Base-by-base conservation (phyloP, 1,140 invertebrate genomes). In the Brachionus koreanus region DNA sequence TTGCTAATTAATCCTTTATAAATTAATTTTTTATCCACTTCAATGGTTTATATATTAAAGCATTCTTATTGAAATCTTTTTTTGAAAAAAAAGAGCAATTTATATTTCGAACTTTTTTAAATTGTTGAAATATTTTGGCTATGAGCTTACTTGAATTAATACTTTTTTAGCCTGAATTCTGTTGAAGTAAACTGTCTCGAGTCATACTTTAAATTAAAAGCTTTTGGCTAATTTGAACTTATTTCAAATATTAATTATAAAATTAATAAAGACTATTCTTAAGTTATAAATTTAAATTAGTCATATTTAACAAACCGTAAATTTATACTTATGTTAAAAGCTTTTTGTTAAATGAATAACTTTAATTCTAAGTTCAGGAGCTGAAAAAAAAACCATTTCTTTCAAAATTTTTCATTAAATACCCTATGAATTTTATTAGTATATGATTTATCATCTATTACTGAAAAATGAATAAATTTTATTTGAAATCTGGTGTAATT, bases 121-220 rank as follows among this genome's bases (percentile, higher is more conserved):
- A 19, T 57, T 57, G 49, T 57, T 57, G 49, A 57, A 57, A 57
- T 57, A 57, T 57, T 57, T 57, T 57, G 16, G 49, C 49, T 57
- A 57, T 57, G 19, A 57, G 49, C 49, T 25, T 19, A 19, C 49
- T 57, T 57, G 49, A 57, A 19, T 65, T 65, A 65, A 37, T n/a
- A 65, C 63, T 65, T 57, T 57, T n/a, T 57, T 65, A 65, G 33
- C 10, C 63, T 9, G 12, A 33, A 65, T 33, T 65, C 13, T 65
- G 63, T 25, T 65, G 63, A 65, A 33, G 29, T 65, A 65, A 65
- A 37, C 63, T 65, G 63, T 65, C 63, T 65, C 16, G 63, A 65
- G 63, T 65, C 33, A 37, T 33, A 33, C 25, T 65, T 65, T 65
- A 33, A 9, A 16, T 19, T 57, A 57, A 57, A 23, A 57, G 49